phyloP scores from a whole-genome alignment of 2,888 invertebrate genomes.

The Drosophila setosimentum region DNA sequence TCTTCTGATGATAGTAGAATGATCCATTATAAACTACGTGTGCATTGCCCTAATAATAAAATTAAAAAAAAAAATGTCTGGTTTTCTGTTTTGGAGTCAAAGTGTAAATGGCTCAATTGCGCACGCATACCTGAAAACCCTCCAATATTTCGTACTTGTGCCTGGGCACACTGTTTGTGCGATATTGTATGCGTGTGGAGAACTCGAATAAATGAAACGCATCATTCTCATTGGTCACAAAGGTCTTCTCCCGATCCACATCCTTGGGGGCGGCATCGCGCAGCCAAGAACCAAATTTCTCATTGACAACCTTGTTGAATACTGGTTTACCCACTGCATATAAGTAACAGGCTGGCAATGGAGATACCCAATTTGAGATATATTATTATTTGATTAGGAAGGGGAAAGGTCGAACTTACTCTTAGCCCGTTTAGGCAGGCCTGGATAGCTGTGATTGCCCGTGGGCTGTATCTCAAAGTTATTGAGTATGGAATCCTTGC shows the following conservation, averaged over 20 bases:
- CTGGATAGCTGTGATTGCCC: slow-evolving; percentile 87
- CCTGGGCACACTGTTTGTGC: slow-evolving; percentile 86
- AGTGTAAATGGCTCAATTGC: no score
- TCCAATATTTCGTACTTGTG: slow-evolving; percentile 84
- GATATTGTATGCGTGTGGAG: slow-evolving; percentile 89
- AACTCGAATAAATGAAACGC: slow-evolving; percentile 91
- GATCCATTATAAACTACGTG: slow-evolving; percentile 98
- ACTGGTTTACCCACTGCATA: slow-evolving; percentile 97
- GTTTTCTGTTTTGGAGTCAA: no score
- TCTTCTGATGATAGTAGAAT: slow-evolving; percentile 94
- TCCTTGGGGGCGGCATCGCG: slow-evolving; percentile 87
- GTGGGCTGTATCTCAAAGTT: slow-evolving; percentile 87
- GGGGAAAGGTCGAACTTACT: slow-evolving; percentile 70
- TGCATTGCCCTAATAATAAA: slow-evolving; percentile 91
- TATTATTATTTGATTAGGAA: not conserved
- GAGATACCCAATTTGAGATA: slow-evolving; percentile 28
- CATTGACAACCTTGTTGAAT: slow-evolving; percentile 92
- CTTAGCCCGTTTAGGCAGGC: slow-evolving; percentile 85
- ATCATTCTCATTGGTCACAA: slow-evolving; percentile 93
- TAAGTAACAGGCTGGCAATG: slow-evolving; percentile 91
- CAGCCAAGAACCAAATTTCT: slow-evolving; percentile 94
- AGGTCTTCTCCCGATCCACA: slow-evolving; percentile 88
- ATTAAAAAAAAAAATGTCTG: not conserved
- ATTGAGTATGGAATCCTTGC: slow-evolving; percentile 87
- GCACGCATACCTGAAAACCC: slow-evolving; percentile 85